These are phyloP conservation scores for Istiophorus platypterus DNA, from an alignment of 2,113 vertebrate species.

Conservation along the genomic window DNA sequence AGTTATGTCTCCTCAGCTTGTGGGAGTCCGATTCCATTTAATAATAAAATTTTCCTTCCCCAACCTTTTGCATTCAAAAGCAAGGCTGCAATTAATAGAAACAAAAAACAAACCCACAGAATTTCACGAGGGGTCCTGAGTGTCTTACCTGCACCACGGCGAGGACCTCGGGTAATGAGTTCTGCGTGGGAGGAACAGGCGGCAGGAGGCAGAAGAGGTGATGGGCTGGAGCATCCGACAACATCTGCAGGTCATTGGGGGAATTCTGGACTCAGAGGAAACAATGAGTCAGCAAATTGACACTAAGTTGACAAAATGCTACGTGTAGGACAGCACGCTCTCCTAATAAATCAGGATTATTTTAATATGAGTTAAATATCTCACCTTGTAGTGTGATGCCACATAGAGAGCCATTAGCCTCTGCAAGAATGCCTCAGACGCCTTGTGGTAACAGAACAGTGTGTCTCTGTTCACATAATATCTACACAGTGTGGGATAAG, in stretches of 20 bases:
- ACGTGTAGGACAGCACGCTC: background rate
- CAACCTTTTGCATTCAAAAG: background rate
- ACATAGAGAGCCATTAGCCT: conserved; percentile 98
- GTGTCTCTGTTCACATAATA: conserved; percentile 99
- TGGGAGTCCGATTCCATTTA: background rate
- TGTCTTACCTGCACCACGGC: conserved; percentile 93
- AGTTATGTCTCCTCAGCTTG: background rate
- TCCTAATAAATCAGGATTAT: background rate
- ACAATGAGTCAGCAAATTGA: background rate
- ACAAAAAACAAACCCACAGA: too few relatives aligned
- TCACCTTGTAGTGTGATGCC: conserved; percentile 98
- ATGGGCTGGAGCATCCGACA: conserved; percentile 97
- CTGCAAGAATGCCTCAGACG: conserved; percentile 95
- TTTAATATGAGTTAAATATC: background rate
- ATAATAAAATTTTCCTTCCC: background rate
- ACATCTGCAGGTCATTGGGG: conserved; percentile 97
- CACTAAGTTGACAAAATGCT: background rate
- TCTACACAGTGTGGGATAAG: conserved; percentile 85
- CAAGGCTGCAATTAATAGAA: background rate
- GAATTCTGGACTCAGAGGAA: conserved; percentile 88
- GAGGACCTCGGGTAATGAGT: conserved; percentile 94
- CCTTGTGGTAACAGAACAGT: conserved; percentile 97
- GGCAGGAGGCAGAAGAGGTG: conserved; percentile 98
- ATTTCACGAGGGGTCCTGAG: background rate
- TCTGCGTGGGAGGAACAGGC: conserved; percentile 94